Conservation (phyloP, 2,888 invertebrate genomes). For the Mayetiola destructor region DNA sequence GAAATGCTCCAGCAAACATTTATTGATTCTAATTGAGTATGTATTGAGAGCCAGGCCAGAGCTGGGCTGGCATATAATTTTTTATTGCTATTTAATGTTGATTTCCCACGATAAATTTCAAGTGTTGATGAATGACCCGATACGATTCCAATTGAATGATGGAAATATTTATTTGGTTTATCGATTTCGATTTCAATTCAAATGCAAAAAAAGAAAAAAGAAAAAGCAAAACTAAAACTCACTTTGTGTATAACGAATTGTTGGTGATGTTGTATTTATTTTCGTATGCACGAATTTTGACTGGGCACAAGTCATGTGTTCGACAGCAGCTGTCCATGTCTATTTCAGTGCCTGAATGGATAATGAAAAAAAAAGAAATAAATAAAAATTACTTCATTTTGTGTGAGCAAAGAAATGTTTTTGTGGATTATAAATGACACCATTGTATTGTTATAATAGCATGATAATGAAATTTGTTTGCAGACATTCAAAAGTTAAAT, state of each 20-base stretch:
- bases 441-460: no score
- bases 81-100: background rate
- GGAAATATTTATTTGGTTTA: background rate
- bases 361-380: background rate
- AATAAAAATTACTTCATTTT: no score
- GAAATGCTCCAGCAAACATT: no score
- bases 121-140: background rate
- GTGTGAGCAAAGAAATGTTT: no score
- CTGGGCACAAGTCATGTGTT: constrained; percentile 79
- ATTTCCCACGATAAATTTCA: background rate
- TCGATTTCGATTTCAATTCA: no score
- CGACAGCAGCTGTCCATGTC: constrained; percentile 73
- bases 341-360: constrained; percentile 42
- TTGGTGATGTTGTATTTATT: constrained; percentile 68
- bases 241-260: constrained; percentile 71
- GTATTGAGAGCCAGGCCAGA: background rate
- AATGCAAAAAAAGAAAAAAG: no score
- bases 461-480: no score
- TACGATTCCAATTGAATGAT: background rate
- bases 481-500: no score
- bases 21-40: background rate
- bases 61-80: background rate
- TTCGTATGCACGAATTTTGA: constrained; percentile 46
- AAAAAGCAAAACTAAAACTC: constrained; percentile 26
- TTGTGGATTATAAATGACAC: no score